Evolutionary conservation across 2,113 vertebrate genomes (phyloP), one percentile per base, ranked within the genome.

Genomic region (Acanthochromis polyacanthus): DNA sequence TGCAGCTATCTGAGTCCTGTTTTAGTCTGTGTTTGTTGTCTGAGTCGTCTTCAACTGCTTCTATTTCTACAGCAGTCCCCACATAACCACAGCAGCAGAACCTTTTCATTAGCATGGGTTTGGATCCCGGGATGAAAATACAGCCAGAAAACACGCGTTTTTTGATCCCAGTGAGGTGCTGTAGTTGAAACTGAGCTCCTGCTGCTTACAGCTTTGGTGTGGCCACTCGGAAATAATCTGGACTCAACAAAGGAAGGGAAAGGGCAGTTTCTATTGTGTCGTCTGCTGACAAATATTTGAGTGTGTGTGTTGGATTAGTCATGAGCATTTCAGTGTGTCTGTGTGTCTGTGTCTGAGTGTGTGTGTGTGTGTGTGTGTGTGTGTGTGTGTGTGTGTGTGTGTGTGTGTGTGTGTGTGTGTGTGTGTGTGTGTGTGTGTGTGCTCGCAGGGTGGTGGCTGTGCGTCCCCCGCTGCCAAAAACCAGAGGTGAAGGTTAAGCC

Each of bases 211-310:
- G 23, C 22, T 72, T 65, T 85, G 80, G 86, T 81, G 77, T 70
- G 83, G 75, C 74, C 78, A 75, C 81, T 84, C 67, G 75, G 77
- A 90, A 89, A 86, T 59, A 76, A 91, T 92, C 70, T 63, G 78
- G 55, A 78, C 71, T 85, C 65, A 85, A 85, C 87, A 93, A 71
- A 89, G 85, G 85, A 91, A 93, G 90, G 5, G 25, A 72, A 75
- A 78, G 20, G 72, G 77, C 50, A 8, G 62, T 78, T 89, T 84
- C 84, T 83, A 82, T 92, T 91, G 84, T 90, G 70, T 20, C 8
- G 60, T 57, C 65, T 40, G 62, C 20, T 48, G 28, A 48, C 72
- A 73, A 63, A 63, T 30, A 71, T 20, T 45, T 16, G 36, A 46
- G 55, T 50, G 38, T 38, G 28, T 36, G 66, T 51, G 60, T 69